Conservation (phyloP, 2,888 invertebrate genomes). For the Pteria penguin region DNA sequence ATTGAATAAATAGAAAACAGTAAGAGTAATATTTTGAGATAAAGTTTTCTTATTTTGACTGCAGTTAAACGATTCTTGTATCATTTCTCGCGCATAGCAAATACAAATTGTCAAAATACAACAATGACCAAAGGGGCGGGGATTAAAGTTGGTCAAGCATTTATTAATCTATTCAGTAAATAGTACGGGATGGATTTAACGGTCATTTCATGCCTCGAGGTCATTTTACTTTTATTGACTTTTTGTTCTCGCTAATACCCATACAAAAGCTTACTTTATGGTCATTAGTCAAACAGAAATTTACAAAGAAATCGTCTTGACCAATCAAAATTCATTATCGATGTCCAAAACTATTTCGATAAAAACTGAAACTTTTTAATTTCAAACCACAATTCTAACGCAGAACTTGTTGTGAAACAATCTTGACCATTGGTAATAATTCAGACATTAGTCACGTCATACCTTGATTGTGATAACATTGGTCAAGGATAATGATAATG, state of each 20-base stretch:
- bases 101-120: slow-evolving; percentile 4
- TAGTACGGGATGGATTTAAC: slow-evolving; percentile 14
- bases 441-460: not conserved
- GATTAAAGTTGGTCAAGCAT: slow-evolving; percentile 8
- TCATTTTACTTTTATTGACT: slow-evolving; percentile 16
- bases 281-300: slow-evolving; percentile 10
- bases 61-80: not conserved
- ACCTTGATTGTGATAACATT: not conserved
- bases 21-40: slow-evolving; percentile 10
- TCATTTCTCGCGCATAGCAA: not conserved
- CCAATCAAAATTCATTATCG: slow-evolving; percentile 17
- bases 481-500: not conserved
- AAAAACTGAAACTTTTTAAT: not conserved
- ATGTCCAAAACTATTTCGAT: not conserved
- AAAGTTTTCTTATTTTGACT: slow-evolving; percentile 4
- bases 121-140: slow-evolving; percentile 9
- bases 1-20: not conserved
- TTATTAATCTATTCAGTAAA: slow-evolving; percentile 11
- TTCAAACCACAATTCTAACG: not conserved
- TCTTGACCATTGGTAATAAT: not conserved
- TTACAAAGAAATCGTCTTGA: not conserved
- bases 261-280: slow-evolving; percentile 17
- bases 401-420: not conserved
- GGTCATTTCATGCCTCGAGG: slow-evolving; percentile 5
- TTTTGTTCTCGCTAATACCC: slow-evolving; percentile 12